These are phyloP conservation scores for Arctopsyche grandis DNA, from an alignment of 1,140 invertebrate genomes.

Conservation along the genomic window DNA sequence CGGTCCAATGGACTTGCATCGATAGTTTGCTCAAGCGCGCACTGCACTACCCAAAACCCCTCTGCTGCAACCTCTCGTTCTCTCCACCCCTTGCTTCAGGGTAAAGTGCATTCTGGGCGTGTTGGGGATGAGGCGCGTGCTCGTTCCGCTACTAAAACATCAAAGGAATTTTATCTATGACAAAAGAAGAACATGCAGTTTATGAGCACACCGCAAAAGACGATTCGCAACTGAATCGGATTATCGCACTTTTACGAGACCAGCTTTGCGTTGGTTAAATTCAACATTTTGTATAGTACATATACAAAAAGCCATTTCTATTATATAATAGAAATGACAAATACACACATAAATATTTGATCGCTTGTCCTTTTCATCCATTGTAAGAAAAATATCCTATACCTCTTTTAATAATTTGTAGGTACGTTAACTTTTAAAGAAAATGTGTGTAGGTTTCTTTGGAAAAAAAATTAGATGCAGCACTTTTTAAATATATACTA, in stretches of 20 bases:
- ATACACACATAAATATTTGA: no score
- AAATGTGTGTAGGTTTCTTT: no score
- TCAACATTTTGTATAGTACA: no score
- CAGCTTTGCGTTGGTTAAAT: no score
- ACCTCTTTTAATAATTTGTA: no score
- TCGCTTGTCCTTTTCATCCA: no score
- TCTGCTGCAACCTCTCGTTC: not conserved
- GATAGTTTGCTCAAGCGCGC: slow-evolving; percentile 3
- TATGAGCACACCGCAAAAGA: not conserved
- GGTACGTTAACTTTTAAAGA: no score
- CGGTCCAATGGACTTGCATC: not conserved
- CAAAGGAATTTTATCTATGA: slow-evolving; percentile 10
- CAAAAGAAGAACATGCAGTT: slow-evolving; percentile 4
- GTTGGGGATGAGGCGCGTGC: not conserved
- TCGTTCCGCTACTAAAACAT: not conserved
- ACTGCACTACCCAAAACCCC: not conserved
- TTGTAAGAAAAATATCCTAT: no score
- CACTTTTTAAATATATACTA: no score
- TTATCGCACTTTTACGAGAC: not conserved
- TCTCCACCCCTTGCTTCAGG: not conserved
- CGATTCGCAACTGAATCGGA: not conserved
- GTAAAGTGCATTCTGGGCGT: not conserved
- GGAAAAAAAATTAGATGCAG: no score
- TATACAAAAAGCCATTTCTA: no score
- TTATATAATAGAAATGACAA: no score